Percentiles rank a stretch among this genome's conserved stretches.
phyloP scores from a whole-genome alignment of 2,888 invertebrate species.

The Papilio demoleus region DNA sequence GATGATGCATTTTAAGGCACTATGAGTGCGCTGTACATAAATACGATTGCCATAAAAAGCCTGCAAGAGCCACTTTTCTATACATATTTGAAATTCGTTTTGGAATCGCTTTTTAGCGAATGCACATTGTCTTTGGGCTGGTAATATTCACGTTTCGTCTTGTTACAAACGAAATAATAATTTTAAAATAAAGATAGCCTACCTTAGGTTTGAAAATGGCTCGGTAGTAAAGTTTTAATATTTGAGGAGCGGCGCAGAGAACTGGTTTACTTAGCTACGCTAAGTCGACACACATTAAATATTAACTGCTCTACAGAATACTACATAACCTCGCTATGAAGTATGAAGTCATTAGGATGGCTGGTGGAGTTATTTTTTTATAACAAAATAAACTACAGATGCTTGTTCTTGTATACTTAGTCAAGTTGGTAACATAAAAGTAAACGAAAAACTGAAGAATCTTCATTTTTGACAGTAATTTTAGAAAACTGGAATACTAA shows the following conservation, averaged over 20 bases:
- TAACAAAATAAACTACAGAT: not conserved
- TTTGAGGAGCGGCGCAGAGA: conserved; percentile 34
- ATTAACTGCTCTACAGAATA: conserved; percentile 36
- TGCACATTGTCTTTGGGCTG: too few relatives aligned
- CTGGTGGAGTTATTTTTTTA: conserved; percentile 9
- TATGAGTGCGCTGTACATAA: too few relatives aligned
- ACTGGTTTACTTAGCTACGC: conserved; percentile 39
- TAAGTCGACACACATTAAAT: conserved; percentile 38
- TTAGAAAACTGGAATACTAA: too few relatives aligned
- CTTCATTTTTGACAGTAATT: too few relatives aligned
- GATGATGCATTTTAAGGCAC: too few relatives aligned
- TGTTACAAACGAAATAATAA: conserved; percentile 1
- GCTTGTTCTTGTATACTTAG: not conserved
- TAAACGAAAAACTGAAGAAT: too few relatives aligned
- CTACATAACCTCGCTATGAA: conserved; percentile 27
- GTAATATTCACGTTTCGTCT: not conserved
- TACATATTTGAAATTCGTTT: too few relatives aligned
- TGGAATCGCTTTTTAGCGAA: too few relatives aligned
- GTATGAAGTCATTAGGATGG: conserved; percentile 35
- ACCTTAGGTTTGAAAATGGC: conserved; percentile 31
- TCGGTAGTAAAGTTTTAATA: conserved; percentile 39
- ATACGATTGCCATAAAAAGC: too few relatives aligned
- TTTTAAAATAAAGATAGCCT: conserved; percentile 27
- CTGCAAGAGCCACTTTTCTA: too few relatives aligned
- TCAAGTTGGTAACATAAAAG: too few relatives aligned